Base-by-base conservation (phyloP, 2,888 invertebrate genomes). In the Hesperia comma region DNA sequence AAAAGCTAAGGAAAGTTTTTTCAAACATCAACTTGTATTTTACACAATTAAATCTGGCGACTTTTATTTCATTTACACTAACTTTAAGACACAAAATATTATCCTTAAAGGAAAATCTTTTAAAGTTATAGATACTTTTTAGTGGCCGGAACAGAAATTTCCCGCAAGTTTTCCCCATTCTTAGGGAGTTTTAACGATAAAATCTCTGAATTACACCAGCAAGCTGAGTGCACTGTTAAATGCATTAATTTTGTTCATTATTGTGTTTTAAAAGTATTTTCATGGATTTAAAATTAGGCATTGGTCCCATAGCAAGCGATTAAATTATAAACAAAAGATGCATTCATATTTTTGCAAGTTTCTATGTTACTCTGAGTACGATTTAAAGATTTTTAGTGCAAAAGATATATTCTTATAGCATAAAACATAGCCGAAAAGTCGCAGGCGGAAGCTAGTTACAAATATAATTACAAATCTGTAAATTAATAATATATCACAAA, bases 81-180 rank as follows among this genome's bases (percentile, higher is more conserved):
- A 66, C 66, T 68, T 68, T 49, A 49, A 68, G 64, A 68, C 64
- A 68, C 70, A 68, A 26, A 26, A 26, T 26, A 71, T 71, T 70
- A 60, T 69, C 68, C 66, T 68, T 66, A 66, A 69, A 43, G 60
- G 66, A 58, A 62, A 71, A 71, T 69, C 70, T 71, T 71, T 43
- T 46, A 71, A 71, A 68, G 64, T 71, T 68, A 68, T 62, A 60
- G 54, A 68, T 66, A 60, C 66, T 63, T 66, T 56, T 71, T 68
- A 66, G 66, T 66, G 60, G 66, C 54, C 43, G 7, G 41, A 60
- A 55, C 66, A 61, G 19, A 37, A 66, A 66, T 60, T 61, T 37
- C 14, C 26, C 46, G 60, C 54, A 61, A 66, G 46, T 66, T 61
- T 60, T 54, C 21, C 21, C 66, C 66, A 66, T 66, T 66, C 66